phyloP scores from a whole-genome alignment of 2,797 vertebrate genomes.

The Masticophis lateralis region DNA sequence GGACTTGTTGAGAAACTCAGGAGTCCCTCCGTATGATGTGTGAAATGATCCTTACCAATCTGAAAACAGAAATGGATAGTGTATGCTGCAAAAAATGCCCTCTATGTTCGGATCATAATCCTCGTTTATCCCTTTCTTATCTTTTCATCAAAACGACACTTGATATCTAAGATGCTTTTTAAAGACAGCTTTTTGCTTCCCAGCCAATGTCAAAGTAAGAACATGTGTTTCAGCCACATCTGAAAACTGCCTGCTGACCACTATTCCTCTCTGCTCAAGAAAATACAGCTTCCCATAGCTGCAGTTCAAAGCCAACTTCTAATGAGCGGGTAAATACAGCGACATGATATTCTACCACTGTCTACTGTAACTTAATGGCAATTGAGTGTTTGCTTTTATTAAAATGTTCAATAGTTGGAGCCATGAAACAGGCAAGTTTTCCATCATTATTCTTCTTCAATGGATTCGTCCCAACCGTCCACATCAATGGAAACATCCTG shows the following conservation, averaged over 20 bases:
- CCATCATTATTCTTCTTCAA: constrained; percentile 13
- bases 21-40: not conserved
- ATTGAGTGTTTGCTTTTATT: constrained; percentile 11
- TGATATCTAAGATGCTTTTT: not conserved
- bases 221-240: not conserved
- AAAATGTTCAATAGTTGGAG: constrained; percentile 35
- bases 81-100: not conserved
- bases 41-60: not conserved
- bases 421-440: constrained; percentile 29
- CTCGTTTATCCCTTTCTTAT: not conserved
- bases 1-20: not conserved
- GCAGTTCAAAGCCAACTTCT: constrained; percentile 17
- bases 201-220: not conserved
- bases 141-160: not conserved
- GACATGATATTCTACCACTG: constrained; percentile 15
- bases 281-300: constrained; percentile 6
- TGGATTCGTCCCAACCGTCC: not conserved
- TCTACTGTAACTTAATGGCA: not conserved
- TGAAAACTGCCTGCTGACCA: not conserved
- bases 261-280: not conserved
- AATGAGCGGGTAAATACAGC: constrained; percentile 10
- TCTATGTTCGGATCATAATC: not conserved
- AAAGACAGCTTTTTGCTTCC: not conserved
- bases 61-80: not conserved
- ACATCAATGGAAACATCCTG: not conserved